Base-by-base conservation (phyloP, 2,888 invertebrate species). In the Cosmia trapezina region DNA sequence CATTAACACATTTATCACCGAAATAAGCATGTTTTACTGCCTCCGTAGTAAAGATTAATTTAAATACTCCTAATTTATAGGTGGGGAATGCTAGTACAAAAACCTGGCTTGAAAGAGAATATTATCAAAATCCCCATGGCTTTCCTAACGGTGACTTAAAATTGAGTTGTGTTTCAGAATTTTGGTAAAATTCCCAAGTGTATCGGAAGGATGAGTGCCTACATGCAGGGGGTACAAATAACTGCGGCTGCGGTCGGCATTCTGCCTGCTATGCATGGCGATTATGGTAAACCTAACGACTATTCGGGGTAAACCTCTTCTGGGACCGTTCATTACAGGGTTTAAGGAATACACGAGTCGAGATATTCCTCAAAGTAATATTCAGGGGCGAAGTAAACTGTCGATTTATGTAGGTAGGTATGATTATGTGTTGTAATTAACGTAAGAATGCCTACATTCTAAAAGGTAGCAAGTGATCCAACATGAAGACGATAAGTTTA, bases 221-320 rank as follows among this genome's bases (percentile, higher is more conserved):
- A 28, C 5, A 56, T 12, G 4, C 19, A 33, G 43, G 11, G 19
- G 14, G 22, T 69, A 11, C n/a, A 60, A 43, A 37, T 71, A n/a
- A 49, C 54, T 22, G 37, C 12, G 53, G 1, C 19, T 53, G 56
- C n/a, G 56, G 62, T 64, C 51, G 51, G 33, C 28, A 37, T 14
- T 51, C n/a, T 19, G 37, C 28, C 43, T 41, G n/a, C 45, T 53
- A 41, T 4, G 37, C 49, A 28, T n/a, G 9, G 49, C 22, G 60
- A 57, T 54, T 66, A 47, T 61, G 37, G 56, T 64, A 47, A 76
- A 22, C 62, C 19, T 5, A 54, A 33, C 9, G 28, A 9, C 54
- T 5, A 33, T 54, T 54, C 9, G n/a, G 54, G 54, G 3, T 14
- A 9, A 56, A 63, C 63, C 53, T 37, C 33, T 68, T 64, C 22